phyloP scores from a whole-genome alignment of 2,113 vertebrate species.

The Rhineura floridana region DNA sequence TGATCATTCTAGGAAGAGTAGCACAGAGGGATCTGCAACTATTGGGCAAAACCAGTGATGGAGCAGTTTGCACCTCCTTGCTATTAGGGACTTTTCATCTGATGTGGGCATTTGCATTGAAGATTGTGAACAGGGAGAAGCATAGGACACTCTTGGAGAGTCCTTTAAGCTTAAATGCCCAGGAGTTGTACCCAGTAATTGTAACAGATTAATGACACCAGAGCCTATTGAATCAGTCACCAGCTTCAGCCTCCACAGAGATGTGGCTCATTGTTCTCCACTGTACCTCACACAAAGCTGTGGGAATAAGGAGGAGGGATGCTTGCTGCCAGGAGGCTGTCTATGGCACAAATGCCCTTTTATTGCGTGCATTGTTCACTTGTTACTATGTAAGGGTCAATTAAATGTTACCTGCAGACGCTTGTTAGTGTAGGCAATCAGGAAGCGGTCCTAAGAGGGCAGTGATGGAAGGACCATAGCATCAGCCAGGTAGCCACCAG shows the following conservation, averaged over 20 bases:
- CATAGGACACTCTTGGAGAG: neutral
- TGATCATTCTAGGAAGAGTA: no score
- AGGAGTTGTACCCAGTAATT: neutral
- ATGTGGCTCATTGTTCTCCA: neutral
- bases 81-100: neutral
- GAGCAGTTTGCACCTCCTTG: neutral
- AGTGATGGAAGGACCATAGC: neutral
- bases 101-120: neutral
- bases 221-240: no score
- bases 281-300: neutral
- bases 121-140: neutral
- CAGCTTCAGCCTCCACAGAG: neutral
- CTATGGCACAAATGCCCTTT: neutral
- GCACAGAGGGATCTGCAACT: no score
- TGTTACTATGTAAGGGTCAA: neutral
- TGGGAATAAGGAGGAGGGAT: neutral
- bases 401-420: neutral
- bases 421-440: neutral
- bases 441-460: neutral
- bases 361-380: neutral
- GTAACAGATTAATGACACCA: neutral
- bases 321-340: neutral
- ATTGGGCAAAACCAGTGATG: neutral
- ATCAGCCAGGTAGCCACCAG: neutral
- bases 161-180: neutral